A percentile compares a stretch with the other conserved stretches of the same genome.
Conservation (phyloP, 2,888 invertebrate species). For the Harpalus rubripes region DNA sequence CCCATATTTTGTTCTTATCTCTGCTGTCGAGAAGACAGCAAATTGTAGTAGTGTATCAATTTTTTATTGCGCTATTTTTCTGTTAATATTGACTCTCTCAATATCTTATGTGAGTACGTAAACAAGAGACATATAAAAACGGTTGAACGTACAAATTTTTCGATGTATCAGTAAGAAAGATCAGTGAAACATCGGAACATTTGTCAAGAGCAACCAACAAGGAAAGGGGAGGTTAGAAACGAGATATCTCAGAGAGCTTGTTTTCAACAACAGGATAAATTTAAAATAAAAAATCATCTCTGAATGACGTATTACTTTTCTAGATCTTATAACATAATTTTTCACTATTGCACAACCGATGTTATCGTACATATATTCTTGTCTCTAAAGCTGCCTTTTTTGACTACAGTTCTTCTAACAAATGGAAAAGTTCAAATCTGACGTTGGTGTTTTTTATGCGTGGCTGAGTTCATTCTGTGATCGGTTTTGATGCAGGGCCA, state of each 20-base stretch:
- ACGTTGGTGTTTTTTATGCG: too few relatives aligned
- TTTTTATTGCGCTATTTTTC: conserved; percentile 47
- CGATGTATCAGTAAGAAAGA: conserved; percentile 62
- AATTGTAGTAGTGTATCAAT: conserved; percentile 54
- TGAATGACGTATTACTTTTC: too few relatives aligned
- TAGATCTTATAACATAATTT: too few relatives aligned
- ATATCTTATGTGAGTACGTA: conserved; percentile 53
- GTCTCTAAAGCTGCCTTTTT: too few relatives aligned
- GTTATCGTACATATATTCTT: too few relatives aligned
- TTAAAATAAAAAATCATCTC: background rate
- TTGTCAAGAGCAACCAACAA: conserved; percentile 39
- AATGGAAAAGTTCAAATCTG: too few relatives aligned
- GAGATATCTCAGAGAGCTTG: background rate
- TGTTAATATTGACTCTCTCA: conserved; percentile 40
- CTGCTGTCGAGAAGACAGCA: conserved; percentile 21
- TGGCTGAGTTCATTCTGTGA: too few relatives aligned
- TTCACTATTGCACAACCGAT: too few relatives aligned
- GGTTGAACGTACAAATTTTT: conserved; percentile 49
- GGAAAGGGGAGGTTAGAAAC: background rate
- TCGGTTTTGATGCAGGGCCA: too few relatives aligned
- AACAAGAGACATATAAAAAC: conserved; percentile 57
- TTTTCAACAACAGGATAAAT: conserved; percentile 24
- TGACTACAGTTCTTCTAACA: too few relatives aligned
- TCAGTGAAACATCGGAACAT: conserved; percentile 61
- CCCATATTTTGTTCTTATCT: conserved; percentile 11